Base-by-base conservation (phyloP, 1,140 invertebrate genomes). In the Panagrolaimus sp. region DNA sequence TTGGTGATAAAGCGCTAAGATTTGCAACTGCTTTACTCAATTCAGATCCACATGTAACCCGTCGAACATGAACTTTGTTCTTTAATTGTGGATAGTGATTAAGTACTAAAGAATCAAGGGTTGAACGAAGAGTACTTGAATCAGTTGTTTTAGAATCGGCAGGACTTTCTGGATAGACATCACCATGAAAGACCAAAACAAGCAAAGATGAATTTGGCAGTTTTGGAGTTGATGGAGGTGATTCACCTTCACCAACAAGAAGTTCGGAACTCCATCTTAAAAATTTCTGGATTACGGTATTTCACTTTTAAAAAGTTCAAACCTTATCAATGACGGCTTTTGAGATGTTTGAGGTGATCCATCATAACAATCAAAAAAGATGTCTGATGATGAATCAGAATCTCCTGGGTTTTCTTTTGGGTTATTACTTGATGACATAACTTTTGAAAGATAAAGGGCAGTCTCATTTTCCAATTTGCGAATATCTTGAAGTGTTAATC, bases 401-500 rank as follows among this genome's bases (percentile, higher is more conserved):
- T 48, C 69, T 43, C 11, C 63, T 51, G 62, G 53, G n/a, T 72
- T 66, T 13, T 74, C 68, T 23, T 31, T 65, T 5, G 66, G 61
- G 4, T 64, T 64, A n/a, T 68, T 45, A 7, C 48, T 57, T 25
- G 27, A 44, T 16, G 67, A 53, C 80, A 82, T 82, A 14, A 82
- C 70, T 47, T 65, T 69, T 25, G 72, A 72, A n/a, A 82, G 63
- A 68, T 82, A 80, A 13, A 68, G 42, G 11, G 96, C 92, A 0
- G 95, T 97, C 85, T 99, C 92, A 68, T 88, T 86, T 84, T 99
- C 96, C 71, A 99, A 89, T 83, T 91, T 89, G 70, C 96, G 87
- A 67, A 99, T 98, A 83, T 99, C 93, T 71, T 92, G 92, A 88
- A 99, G 96, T 23, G 91, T 93, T 9, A 99, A 86, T 11, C 93